phyloP scores from a whole-genome alignment of 2,888 invertebrate genomes.

The Agriopis leucophaearia region DNA sequence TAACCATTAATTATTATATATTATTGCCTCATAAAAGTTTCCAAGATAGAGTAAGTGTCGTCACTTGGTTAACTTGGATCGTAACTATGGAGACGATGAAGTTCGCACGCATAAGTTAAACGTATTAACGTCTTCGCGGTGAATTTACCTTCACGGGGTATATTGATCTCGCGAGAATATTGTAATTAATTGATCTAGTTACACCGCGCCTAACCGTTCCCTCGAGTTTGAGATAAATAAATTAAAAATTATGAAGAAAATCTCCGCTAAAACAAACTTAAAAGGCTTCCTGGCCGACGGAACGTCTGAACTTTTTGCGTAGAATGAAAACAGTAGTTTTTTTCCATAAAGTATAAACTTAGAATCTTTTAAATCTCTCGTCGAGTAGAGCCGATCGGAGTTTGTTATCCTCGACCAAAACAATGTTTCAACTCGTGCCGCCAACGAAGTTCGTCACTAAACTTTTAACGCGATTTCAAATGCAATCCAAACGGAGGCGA shows the following conservation, averaged over 20 bases:
- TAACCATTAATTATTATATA: conserved; percentile 70
- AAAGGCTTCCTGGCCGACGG: conserved; percentile 43
- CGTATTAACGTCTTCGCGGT: conserved; percentile 73
- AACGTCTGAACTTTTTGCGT: conserved; percentile 40
- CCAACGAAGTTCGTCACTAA: conserved; percentile 66
- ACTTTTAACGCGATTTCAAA: conserved; percentile 77
- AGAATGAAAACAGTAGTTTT: conserved; percentile 41
- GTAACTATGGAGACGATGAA: conserved; percentile 70
- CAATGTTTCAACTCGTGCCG: conserved; percentile 64
- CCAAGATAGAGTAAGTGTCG: conserved; percentile 61
- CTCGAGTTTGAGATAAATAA: conserved; percentile 44
- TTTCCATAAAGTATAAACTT: conserved; percentile 37
- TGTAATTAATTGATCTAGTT: conserved; percentile 69
- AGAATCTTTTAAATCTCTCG: conserved; percentile 42
- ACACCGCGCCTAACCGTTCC: conserved; percentile 51
- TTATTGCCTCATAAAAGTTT: conserved; percentile 62
- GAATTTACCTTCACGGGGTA: conserved; percentile 64
- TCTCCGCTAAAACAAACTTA: conserved; percentile 33
- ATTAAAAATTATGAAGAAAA: conserved; percentile 45
- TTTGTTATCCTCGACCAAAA: conserved; percentile 65
- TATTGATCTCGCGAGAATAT: conserved; percentile 69
- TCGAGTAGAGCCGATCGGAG: conserved; percentile 55
- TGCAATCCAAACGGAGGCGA: conserved; percentile 71
- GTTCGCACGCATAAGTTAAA: conserved; percentile 76
- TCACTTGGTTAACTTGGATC: conserved; percentile 69